phyloP scores from a whole-genome alignment of 53 echinoderm and acorn worm species.

The Apostichopus leukothele region DNA sequence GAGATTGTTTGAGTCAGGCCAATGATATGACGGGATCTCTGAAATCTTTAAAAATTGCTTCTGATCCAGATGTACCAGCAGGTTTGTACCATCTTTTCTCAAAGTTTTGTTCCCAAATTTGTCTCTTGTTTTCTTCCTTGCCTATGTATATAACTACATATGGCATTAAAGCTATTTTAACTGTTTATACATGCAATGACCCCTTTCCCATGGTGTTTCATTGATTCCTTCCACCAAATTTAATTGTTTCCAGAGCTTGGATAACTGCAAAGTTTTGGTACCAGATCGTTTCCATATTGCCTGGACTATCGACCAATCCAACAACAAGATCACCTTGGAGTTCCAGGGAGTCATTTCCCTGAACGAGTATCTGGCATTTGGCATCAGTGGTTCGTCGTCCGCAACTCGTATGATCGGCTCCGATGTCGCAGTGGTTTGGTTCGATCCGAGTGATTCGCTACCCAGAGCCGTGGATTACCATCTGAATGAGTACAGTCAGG shows the following conservation, averaged over 20 bases:
- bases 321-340: constrained; percentile 41
- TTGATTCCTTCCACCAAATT: not conserved
- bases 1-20: too few species aligned
- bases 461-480: constrained; percentile 55
- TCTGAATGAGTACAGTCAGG: constrained; percentile 48
- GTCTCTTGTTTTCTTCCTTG: too few species aligned
- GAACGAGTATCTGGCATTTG: constrained; percentile 75
- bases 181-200: too few species aligned
- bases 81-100: too few species aligned
- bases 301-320: constrained; percentile 57
- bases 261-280: constrained; percentile 62
- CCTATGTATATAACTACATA: too few species aligned
- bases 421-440: constrained; percentile 71
- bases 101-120: too few species aligned
- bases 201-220: not conserved
- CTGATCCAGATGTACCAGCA: too few species aligned
- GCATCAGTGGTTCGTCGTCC: constrained; percentile 71
- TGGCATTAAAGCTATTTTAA: too few species aligned
- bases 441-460: constrained; percentile 30
- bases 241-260: constrained; percentile 9
- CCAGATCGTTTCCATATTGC: constrained; percentile 62
- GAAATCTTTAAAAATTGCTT: too few species aligned
- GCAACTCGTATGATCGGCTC: constrained; percentile 67
- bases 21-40: too few species aligned
- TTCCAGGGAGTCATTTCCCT: constrained; percentile 47